Evolutionary conservation across 2,888 invertebrate species (phyloP), one percentile per base, ranked within the genome.

Genomic region (Glomeris marginata): DNA sequence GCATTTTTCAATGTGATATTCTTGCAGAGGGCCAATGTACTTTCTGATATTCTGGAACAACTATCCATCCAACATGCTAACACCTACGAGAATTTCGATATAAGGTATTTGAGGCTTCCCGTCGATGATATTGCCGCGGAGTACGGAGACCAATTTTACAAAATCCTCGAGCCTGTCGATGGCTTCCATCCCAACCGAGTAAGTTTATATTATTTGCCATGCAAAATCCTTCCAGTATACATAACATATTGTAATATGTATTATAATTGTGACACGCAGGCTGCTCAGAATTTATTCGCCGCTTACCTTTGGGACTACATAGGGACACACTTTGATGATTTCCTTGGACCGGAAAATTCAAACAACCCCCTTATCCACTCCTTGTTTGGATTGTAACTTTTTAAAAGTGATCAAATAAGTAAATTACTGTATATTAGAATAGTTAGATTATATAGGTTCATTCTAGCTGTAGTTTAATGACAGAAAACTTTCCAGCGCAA

Each of bases 161-260:
- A 50, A 16, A 34, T 50, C 1, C 45, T 50, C 6, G 50, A 50
- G 40, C 46, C 50, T 6, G 41, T 46, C 15, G 50, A 50, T 34
- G 50, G 50, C 18, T 15, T 50, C 16, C 50, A 50, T 46, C 50
- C 50, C 1, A 50, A 46, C 35, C 40, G 46, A 35, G 50, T 50
- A 41, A 18, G 37, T 2, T 42, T 2, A 28, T 28, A 8, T 3
- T 28, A 3, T 5, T 28, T 28, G n/a, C n/a, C n/a, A n/a, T n/a
- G n/a, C n/a, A n/a, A n/a, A n/a, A n/a, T n/a, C n/a, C n/a, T n/a
- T n/a, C n/a, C n/a, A n/a, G n/a, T n/a, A n/a, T n/a, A n/a, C n/a
- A n/a, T n/a, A n/a, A n/a, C n/a, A n/a, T n/a, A n/a, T n/a, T n/a
- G n/a, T n/a, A n/a, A 16, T 18, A 10, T 38, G 16, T 33, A 33